Conservation (phyloP, 2,113 vertebrate species). For the Theristicus caerulescens region DNA sequence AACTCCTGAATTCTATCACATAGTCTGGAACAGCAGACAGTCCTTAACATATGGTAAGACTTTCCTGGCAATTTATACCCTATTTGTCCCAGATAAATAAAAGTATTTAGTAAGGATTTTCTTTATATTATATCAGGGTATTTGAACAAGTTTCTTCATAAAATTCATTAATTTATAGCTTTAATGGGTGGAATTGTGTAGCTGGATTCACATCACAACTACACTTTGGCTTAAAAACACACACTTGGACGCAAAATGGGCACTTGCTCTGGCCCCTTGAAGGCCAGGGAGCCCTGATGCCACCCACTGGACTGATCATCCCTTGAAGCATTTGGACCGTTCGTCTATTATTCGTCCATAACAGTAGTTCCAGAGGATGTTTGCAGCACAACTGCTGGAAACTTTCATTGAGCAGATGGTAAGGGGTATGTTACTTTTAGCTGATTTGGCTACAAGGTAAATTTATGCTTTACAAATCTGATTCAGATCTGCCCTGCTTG, state of each 20-base stretch:
- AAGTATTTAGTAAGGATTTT: background rate
- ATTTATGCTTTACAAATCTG: slow-evolving; percentile 67
- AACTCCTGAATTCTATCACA: background rate
- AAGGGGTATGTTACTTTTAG: slow-evolving; percentile 46
- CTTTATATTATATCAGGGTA: background rate
- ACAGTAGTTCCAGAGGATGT: slow-evolving; percentile 26
- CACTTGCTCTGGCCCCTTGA: background rate
- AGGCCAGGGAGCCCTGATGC: background rate
- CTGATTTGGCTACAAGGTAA: slow-evolving; percentile 61
- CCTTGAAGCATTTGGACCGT: background rate
- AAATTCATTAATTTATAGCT: background rate
- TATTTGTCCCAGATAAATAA: background rate
- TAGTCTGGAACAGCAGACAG: background rate
- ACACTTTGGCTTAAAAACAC: background rate
- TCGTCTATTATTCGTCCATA: background rate
- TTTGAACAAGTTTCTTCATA: background rate
- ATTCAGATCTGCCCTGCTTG: slow-evolving; percentile 66
- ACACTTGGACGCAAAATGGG: background rate
- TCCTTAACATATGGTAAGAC: background rate
- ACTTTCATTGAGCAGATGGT: slow-evolving; percentile 45
- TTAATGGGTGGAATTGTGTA: background rate
- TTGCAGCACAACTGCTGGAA: slow-evolving; percentile 2
- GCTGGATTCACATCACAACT: background rate
- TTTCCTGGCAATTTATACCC: background rate
- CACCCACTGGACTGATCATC: background rate